Evolutionary conservation across 2,888 invertebrate species (phyloP), one percentile per base, ranked within the genome.

Genomic region (Panopea generosa): DNA sequence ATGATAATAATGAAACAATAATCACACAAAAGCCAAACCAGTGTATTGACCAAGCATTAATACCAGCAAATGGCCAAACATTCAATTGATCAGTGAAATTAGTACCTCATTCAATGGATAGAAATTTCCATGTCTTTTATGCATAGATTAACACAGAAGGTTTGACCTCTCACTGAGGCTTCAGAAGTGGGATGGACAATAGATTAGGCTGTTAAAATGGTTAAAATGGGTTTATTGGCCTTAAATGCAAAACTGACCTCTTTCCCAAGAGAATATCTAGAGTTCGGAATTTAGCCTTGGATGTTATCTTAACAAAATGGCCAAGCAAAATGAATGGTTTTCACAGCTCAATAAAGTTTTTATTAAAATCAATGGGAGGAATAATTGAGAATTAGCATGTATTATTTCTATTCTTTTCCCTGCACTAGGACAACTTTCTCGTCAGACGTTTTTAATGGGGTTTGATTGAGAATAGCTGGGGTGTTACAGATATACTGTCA

Each of bases 181-280:
- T 47, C 29, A 59, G 45, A 59, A 27, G 53, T 55, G 63, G 38
- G 27, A 40, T 43, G 63, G 63, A 78, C 73, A 78, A 74, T 74
- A 47, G 74, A 45, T 14, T 29, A 33, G 16, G 59, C 22, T 16
- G 33, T 40, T 63, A 49, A 50, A 33, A 74, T 67, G 74, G 33
- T 40, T 63, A 49, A 50, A 33, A 74, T 67, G 74, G 57, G 69
- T 71, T 78, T 74, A 70, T 67, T 74, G 78, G 66, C 63, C 63
- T 27, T 71, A 60, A 60, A 50, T 45, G 29, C 49, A 59, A 59
- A 68, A 33, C 70, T 68, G 74, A 74, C 74, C 74, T 33, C 59
- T 78, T 78, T 74, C 77, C 70, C 77, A 77, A 70, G 69, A 56
- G 60, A 63, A 62, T 56, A 62, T 45, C 27, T 16, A 14, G 27